Base-by-base conservation (phyloP, 1,140 invertebrate genomes). In the Maconellicoccus hirsutus region DNA sequence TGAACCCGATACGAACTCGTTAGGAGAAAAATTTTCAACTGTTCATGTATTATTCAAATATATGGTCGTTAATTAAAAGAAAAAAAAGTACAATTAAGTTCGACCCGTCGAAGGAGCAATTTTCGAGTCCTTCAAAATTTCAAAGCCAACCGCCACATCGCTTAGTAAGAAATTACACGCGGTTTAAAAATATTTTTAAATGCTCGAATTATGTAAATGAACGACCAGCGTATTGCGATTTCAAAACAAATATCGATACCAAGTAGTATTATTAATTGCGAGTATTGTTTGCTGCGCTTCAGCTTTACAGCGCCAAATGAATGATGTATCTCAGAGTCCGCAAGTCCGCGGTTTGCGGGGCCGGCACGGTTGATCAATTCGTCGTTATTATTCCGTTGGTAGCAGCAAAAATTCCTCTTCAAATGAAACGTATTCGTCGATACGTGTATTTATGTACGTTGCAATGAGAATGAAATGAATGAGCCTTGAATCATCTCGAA, bases 171-270 rank as follows among this genome's bases (percentile, higher is more conserved):
- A 52, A 52, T 52, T 52, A 52, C 42, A 52, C 4, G 42, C 42
- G 42, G 42, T 52, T 14, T 52, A 52, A 52, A 52, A 52, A 52
- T 52, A 52, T 16, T 52, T 14, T 52, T 16, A 52, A 52, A 52
- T 52, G 42, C n/a, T 52, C 42, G n/a, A 52, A 52, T 52, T 52
- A 52, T 52, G 42, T 52, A 52, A 52, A 52, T 52, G n/a, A 16
- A 16, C 3, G 42, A 52, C 42, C 12, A 16, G 29, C 29, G 12
- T 6, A 12, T 33, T 16, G 42, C 42, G n/a, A 52, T 16, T 52
- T 52, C n/a, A 52, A 52, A 52, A 52, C 42, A 52, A 52, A 52
- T 52, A 52, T n/a, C n/a, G n/a, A n/a, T n/a, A n/a, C n/a, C n/a
- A n/a, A n/a, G n/a, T n/a, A n/a, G n/a, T n/a, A n/a, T n/a, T n/a